phyloP scores from a whole-genome alignment of 2,113 vertebrate species.

The Syrrhaptes paradoxus region DNA sequence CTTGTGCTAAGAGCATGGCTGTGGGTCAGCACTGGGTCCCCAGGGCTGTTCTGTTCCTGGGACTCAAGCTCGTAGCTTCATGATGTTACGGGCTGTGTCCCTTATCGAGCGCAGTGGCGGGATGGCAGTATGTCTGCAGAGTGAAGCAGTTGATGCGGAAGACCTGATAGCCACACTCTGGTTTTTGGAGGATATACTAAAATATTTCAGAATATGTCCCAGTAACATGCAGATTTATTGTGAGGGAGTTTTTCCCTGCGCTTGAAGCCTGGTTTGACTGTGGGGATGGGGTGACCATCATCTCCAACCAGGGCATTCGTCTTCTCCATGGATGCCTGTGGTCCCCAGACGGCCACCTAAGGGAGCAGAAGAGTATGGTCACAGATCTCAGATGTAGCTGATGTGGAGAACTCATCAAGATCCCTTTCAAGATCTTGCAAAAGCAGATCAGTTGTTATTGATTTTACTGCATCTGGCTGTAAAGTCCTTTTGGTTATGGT shows the following conservation, averaged over 20 bases:
- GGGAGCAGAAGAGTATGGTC: background rate
- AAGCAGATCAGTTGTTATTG: background rate
- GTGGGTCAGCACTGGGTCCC: background rate
- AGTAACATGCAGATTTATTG: background rate
- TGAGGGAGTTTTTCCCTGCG: rapidly evolving
- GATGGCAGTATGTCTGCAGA: background rate
- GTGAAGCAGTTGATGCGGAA: background rate
- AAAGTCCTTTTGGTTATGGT: background rate
- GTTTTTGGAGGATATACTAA: background rate
- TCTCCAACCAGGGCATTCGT: background rate
- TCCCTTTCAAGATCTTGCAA: background rate
- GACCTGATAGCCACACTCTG: background rate
- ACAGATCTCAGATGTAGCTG: background rate
- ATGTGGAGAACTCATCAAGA: background rate
- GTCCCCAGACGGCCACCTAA: background rate
- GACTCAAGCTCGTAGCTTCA: background rate
- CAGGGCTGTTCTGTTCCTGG: background rate
- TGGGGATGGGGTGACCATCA: background rate
- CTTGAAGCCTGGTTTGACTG: background rate
- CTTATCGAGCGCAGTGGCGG: rapidly evolving
- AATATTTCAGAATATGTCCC: background rate
- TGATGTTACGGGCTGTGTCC: background rate
- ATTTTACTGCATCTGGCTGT: background rate
- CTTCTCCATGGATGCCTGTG: background rate
- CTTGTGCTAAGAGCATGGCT: rapidly evolving